Conservation (phyloP, 2,888 invertebrate species). For the Margaritifera margaritifera region DNA sequence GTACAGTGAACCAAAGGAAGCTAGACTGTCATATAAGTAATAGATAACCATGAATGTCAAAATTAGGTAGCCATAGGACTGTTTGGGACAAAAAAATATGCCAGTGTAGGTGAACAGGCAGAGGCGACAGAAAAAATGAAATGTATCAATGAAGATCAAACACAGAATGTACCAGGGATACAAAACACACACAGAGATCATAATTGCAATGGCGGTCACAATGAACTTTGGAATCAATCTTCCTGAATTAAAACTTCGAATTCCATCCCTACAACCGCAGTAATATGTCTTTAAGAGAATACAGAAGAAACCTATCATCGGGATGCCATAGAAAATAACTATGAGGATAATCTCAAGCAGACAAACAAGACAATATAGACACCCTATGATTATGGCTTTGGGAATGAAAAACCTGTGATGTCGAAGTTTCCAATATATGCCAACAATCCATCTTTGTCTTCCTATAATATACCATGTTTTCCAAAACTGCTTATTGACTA, state of each 20-base stretch:
- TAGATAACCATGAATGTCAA: background rate
- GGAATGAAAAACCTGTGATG: background rate
- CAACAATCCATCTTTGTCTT: background rate
- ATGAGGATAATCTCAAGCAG: background rate
- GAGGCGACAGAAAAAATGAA: background rate
- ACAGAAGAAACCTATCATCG: background rate
- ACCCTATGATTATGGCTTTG: background rate
- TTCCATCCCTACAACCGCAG: background rate
- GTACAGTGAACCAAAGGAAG: background rate
- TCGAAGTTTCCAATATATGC: background rate
- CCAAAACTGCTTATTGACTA: constrained; percentile 6
- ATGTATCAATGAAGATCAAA: background rate
- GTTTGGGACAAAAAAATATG: background rate
- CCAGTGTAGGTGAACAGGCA: constrained; percentile 3
- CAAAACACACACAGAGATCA: background rate
- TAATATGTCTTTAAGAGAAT: background rate
- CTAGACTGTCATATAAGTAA: background rate
- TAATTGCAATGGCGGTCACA: too few species aligned
- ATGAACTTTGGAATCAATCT: too few species aligned
- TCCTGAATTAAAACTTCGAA: too few species aligned
- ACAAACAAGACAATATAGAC: constrained; percentile 1
- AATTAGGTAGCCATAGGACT: background rate
- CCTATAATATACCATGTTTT: background rate
- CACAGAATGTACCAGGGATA: background rate
- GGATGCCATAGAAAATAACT: constrained; percentile 8